Evolutionary conservation across 2,113 vertebrate species (phyloP).

Genomic region (Xyrauchen texanus): DNA sequence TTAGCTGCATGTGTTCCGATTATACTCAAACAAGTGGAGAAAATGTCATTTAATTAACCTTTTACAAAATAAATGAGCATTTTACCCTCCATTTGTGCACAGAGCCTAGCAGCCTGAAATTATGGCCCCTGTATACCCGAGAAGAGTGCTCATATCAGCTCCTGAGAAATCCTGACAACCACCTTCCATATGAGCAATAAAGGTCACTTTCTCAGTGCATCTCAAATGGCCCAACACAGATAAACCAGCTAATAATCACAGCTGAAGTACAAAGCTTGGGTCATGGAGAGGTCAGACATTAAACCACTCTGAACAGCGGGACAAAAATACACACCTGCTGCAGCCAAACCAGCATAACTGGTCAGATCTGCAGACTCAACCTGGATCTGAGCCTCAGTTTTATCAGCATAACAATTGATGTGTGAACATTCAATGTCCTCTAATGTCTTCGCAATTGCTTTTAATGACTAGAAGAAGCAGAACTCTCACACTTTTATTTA

Average conservation of each 20-base stretch:
- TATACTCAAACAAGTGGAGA: too few species aligned
- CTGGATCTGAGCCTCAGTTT: background rate
- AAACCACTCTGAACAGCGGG: background rate
- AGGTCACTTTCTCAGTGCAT: conserved; percentile 7
- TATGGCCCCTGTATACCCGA: conserved; percentile 50
- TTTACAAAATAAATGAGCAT: too few species aligned
- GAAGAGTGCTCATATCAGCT: conserved; percentile 76
- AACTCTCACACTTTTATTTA: background rate
- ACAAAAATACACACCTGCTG: background rate
- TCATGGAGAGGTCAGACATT: background rate
- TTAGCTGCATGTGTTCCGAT: too few species aligned
- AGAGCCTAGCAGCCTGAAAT: too few species aligned
- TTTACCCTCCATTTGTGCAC: too few species aligned
- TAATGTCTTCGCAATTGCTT: background rate
- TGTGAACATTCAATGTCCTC: background rate
- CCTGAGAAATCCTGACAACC: conserved; percentile 49
- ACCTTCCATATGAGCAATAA: conserved; percentile 48
- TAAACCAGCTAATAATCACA: conserved; percentile 29
- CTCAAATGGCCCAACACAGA: conserved; percentile 1
- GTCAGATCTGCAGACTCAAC: background rate
- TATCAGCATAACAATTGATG: background rate
- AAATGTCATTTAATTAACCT: too few species aligned
- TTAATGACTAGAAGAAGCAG: background rate
- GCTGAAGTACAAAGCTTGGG: background rate
- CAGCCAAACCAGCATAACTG: background rate